These are phyloP conservation scores for Leptinotarsa juncta DNA, from an alignment of 2,888 invertebrate species.

Conservation along the genomic window DNA sequence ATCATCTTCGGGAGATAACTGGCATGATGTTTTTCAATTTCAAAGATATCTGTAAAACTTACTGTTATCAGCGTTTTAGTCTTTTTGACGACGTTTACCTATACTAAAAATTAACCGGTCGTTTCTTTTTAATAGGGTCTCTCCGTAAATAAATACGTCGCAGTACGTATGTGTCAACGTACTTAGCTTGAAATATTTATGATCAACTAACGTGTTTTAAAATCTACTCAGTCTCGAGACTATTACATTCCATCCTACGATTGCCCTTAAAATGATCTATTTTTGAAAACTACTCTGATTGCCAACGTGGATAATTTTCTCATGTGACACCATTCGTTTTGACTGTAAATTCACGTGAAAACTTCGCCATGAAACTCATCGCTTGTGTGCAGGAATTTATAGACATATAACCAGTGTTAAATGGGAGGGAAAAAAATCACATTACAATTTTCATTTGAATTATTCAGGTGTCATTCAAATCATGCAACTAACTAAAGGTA, in stretches of 20 bases:
- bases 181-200: neutral
- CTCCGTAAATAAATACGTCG: neutral
- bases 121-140: neutral
- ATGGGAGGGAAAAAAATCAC: too few relatives aligned
- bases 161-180: neutral
- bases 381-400: neutral
- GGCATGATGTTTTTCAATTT: too few relatives aligned
- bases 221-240: neutral
- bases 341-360: neutral
- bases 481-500: too few relatives aligned
- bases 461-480: too few relatives aligned
- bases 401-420: too few relatives aligned
- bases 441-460: too few relatives aligned
- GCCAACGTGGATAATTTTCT: slow-evolving; percentile 24
- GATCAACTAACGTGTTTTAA: neutral
- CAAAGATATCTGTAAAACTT: too few relatives aligned
- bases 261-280: slow-evolving; percentile 38
- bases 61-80: too few relatives aligned
- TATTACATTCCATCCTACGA: slow-evolving; percentile 26
- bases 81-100: too few relatives aligned
- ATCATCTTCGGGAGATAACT: too few relatives aligned
- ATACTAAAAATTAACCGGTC: too few relatives aligned
- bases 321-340: neutral
- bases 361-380: neutral
- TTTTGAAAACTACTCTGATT: slow-evolving; percentile 32